Conservation (phyloP, 1,140 invertebrate genomes). For the Whitmania pigra region DNA sequence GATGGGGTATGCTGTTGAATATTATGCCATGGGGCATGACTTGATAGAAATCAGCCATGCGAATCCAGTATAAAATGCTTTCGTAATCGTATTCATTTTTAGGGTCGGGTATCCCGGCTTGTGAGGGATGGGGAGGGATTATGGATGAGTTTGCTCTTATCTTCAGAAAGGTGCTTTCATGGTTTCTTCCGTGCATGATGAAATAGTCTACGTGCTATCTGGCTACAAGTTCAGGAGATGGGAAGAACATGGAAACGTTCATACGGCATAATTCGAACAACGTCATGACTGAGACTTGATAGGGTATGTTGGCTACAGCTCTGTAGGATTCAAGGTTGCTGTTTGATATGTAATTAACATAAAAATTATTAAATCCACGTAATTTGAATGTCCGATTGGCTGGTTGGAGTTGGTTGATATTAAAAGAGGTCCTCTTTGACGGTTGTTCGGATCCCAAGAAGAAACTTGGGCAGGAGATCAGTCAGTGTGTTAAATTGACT, state of each 20-base stretch:
- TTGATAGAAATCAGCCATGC: constrained; percentile 15
- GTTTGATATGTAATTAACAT: no score
- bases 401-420: no score
- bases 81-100: constrained; percentile 19
- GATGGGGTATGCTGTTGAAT: no score
- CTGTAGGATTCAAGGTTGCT: constrained; percentile 20
- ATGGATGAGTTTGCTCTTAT: not conserved
- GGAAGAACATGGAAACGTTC: constrained; percentile 26
- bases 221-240: constrained; percentile 23
- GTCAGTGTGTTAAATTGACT: no score
- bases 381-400: no score
- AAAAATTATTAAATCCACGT: no score
- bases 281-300: constrained; percentile 21
- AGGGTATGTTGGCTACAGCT: constrained; percentile 24
- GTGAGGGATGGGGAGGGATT: constrained; percentile 12
- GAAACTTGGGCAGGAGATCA: no score
- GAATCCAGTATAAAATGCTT: constrained; percentile 11
- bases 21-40: constrained; percentile 10
- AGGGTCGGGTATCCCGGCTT: constrained; percentile 20
- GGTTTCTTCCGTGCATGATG: constrained; percentile 19
- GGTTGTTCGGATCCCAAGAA: no score
- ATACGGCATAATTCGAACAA: constrained; percentile 22
- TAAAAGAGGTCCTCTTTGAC: no score
- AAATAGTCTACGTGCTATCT: constrained; percentile 13
- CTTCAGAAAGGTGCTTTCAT: not conserved